Percentiles rank a stretch among this genome's conserved stretches.
Conservation (phyloP, 2,888 invertebrate species). For the Vanessa cardui region DNA sequence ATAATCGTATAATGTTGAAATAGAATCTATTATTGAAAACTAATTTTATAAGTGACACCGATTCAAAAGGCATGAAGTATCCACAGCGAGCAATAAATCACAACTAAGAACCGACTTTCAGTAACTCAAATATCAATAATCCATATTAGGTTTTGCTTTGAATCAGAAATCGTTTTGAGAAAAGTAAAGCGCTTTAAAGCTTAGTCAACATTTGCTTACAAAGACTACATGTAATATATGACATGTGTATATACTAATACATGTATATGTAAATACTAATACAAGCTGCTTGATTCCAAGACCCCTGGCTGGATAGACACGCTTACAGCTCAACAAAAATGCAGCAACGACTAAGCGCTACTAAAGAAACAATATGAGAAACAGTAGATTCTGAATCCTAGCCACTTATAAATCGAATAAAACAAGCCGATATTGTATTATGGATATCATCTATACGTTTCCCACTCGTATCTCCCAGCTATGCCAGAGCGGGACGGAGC, state of each 20-base stretch:
- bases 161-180: conserved; percentile 28
- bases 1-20: not conserved
- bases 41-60: conserved; percentile 8
- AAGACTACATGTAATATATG: not conserved
- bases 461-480: conserved; percentile 45
- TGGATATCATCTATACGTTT: conserved; percentile 64
- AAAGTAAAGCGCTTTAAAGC: conserved; percentile 19
- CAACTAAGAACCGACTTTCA: conserved; percentile 21
- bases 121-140: conserved; percentile 30
- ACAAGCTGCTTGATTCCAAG: conserved; percentile 2
- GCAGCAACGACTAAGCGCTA: conserved; percentile 49
- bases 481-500: conserved; percentile 55
- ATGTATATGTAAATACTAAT: conserved; percentile 14
- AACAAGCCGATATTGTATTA: conserved; percentile 78
- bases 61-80: conserved; percentile 21
- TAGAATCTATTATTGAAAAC: not conserved
- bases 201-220: not conserved
- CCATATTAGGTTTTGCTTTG: conserved; percentile 36
- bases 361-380: conserved; percentile 72
- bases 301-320: conserved; percentile 11
- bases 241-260: not conserved
- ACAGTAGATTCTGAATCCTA: conserved; percentile 66
- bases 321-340: conserved; percentile 37
- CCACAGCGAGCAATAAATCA: conserved; percentile 34
- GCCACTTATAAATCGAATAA: conserved; percentile 77